Conservation (phyloP, 2,888 invertebrate genomes). For the Drosophila rubida region DNA sequence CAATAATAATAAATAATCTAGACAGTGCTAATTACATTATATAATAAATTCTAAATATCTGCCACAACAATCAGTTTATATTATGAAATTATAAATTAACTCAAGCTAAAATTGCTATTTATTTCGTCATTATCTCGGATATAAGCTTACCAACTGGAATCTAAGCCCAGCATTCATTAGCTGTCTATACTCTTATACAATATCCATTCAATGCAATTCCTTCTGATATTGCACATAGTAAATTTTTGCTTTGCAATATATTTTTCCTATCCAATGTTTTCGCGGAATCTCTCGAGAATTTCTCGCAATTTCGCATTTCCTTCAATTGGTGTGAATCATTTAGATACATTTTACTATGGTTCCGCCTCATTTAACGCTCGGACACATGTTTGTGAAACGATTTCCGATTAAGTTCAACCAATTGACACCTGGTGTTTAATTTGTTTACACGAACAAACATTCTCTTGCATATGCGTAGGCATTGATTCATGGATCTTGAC, state of each 20-base stretch:
- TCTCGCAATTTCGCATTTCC: neutral
- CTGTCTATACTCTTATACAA: neutral
- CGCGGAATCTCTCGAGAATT: neutral
- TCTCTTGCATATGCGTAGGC: neutral
- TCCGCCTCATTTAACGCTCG: neutral
- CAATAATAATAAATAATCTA: too few relatives aligned
- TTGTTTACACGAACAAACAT: slow-evolving; percentile 37
- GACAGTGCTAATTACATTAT: too few relatives aligned
- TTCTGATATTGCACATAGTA: neutral
- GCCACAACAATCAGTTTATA: too few relatives aligned
- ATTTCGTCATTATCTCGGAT: neutral
- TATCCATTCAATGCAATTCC: neutral
- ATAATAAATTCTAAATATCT: too few relatives aligned
- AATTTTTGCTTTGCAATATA: neutral
- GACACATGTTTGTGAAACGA: slow-evolving; percentile 2
- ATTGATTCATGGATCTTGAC: neutral
- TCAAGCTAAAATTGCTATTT: neutral
- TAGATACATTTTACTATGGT: neutral
- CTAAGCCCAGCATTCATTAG: neutral
- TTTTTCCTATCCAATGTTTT: neutral
- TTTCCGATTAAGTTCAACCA: slow-evolving; percentile 43
- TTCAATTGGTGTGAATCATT: slow-evolving; percentile 1
- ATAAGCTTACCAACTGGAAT: neutral
- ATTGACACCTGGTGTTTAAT: slow-evolving; percentile 59
- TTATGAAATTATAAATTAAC: neutral